Evolutionary conservation across 2,797 vertebrate species (phyloP).

Genomic region (Onychomys arenicola): DNA sequence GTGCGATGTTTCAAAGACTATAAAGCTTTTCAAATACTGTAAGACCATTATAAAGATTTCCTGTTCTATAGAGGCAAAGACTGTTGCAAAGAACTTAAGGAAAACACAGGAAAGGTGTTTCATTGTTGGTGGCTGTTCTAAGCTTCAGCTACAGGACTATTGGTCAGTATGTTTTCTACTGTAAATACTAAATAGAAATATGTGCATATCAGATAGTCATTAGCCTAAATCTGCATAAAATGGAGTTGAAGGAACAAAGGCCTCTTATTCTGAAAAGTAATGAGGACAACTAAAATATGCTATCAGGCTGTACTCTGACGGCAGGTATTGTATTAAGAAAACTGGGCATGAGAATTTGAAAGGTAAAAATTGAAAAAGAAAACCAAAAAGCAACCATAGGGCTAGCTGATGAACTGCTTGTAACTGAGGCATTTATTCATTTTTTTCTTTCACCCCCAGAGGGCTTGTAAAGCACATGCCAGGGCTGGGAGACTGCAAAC

Average conservation of each 20-base stretch:
- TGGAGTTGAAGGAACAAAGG: slow-evolving; percentile 47
- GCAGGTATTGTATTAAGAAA: not conserved
- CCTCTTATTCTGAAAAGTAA: slow-evolving; percentile 33
- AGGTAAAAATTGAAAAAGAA: not conserved
- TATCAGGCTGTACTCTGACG: not conserved
- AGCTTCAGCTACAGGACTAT: slow-evolving; percentile 34
- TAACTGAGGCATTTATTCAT: not conserved
- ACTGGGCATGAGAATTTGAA: slow-evolving; percentile 9
- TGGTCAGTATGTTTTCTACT: slow-evolving; percentile 34
- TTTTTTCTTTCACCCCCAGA: not conserved
- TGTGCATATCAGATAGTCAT: slow-evolving; percentile 42
- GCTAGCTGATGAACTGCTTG: not conserved
- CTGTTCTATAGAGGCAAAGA: not conserved
- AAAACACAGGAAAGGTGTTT: not conserved
- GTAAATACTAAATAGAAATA: slow-evolving; percentile 54
- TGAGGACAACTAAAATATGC: not conserved
- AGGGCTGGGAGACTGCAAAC: not conserved
- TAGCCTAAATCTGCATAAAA: slow-evolving; percentile 62
- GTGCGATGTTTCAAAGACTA: not conserved
- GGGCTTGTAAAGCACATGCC: not conserved
- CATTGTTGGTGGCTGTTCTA: not conserved
- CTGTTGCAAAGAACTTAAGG: not conserved
- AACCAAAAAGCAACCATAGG: not conserved
- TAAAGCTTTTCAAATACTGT: not conserved
- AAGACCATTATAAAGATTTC: not conserved